Base-by-base conservation (phyloP, 2,113 vertebrate genomes). In the Accipiter virgatus region DNA sequence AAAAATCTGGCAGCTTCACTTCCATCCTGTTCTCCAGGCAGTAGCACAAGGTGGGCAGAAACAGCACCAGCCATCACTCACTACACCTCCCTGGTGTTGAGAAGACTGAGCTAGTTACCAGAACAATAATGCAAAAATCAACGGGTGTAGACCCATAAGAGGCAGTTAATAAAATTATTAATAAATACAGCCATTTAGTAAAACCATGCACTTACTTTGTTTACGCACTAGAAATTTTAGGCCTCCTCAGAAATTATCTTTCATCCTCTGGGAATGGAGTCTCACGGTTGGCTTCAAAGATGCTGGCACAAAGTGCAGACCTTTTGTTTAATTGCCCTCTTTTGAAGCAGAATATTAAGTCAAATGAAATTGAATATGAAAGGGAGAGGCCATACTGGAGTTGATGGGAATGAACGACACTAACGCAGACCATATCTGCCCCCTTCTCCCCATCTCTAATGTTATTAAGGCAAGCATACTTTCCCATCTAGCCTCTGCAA, bases 191-290 rank as follows among this genome's bases (percentile, higher is more conserved):
- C 19, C 27, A 89, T 61, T 92, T 86, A 92, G 34, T 67, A 67
- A 96, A 97, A 95, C 45, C 75, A 36, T 92, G 67, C 68, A 88
- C 50, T 92, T 31, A 68, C 27, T 95, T 88, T 88, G 79, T 90
- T 96, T 86, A 77, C 0, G 4, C 53, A 59, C 65, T 47, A 81
- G 72, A 93, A 96, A 94, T 78, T 90, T 84, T 43, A 84, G 90
- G 68, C 50, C 82, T 93, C 80, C 65, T 97, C 2, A 0, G 61
- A 96, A 95, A 93, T 86, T 32, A 84, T 67, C 77, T 97, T 93
- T 96, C 96, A 94, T 96, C 88, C 94, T 86, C 88, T 96, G 95
- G 88, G 95, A 97, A 92, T 81, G 56, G 88, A 93, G 75, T 61
- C 82, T 97, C 45, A 92, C 18, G 56, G 80, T 11, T 86, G 63